phyloP scores from a whole-genome alignment of 2,113 vertebrate species.

The Tiliqua scincoides region DNA sequence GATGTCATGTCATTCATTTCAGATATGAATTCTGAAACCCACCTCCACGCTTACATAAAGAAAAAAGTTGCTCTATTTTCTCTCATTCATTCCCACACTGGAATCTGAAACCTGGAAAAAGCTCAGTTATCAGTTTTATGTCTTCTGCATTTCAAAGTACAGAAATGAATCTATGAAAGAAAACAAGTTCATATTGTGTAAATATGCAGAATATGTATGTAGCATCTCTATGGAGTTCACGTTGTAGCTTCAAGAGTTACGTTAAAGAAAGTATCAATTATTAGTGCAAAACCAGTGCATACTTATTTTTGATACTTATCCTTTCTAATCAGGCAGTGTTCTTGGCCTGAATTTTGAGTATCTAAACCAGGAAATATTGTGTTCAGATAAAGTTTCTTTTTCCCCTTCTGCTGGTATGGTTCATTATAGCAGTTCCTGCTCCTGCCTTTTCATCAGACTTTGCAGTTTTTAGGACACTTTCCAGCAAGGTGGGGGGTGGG shows the following conservation, averaged over 20 bases:
- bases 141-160: no score
- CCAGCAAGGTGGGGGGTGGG: slow-evolving; percentile 14
- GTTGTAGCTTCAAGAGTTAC: background rate
- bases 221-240: background rate
- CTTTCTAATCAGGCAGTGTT: background rate
- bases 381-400: slow-evolving; percentile 42
- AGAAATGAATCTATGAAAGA: background rate
- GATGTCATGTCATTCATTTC: background rate
- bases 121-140: background rate
- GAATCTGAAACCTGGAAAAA: background rate
- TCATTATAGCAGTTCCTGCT: slow-evolving; percentile 59
- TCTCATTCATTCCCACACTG: background rate
- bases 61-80: background rate
- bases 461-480: slow-evolving; percentile 61
- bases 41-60: background rate
- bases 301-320: slow-evolving; percentile 37
- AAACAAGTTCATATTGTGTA: background rate
- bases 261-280: slow-evolving; percentile 17
- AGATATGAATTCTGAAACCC: background rate
- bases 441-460: slow-evolving; percentile 47
- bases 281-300: background rate
- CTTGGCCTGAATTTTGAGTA: slow-evolving; percentile 21
- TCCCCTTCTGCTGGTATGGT: background rate
- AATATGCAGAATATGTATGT: background rate
- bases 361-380: slow-evolving; percentile 34